Conservation (phyloP, 2,888 invertebrate species). For the Oconnorella tubifera region DNA sequence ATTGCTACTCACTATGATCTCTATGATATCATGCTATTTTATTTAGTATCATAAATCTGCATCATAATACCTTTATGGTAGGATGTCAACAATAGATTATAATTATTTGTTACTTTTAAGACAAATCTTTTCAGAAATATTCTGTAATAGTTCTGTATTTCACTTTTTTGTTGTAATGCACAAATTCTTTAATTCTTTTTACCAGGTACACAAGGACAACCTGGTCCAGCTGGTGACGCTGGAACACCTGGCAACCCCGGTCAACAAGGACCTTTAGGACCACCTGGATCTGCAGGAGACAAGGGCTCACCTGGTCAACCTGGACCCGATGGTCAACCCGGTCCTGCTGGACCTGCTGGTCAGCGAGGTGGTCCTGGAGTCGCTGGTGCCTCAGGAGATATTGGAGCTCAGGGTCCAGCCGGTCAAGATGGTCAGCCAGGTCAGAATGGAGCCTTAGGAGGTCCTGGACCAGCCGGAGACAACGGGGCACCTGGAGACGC, state of each 20-base stretch:
- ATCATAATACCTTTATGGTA: too few relatives aligned
- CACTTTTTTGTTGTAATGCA: too few relatives aligned
- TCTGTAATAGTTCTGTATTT: too few relatives aligned
- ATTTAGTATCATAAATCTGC: too few relatives aligned
- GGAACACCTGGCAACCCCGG: conserved; percentile 13
- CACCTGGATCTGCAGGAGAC: conserved; percentile 6
- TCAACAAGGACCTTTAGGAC: conserved; percentile 3
- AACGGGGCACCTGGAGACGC: too few relatives aligned
- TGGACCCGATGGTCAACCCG: conserved; percentile 30
- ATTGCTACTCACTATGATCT: too few relatives aligned
- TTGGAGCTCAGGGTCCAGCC: conserved; percentile 11
- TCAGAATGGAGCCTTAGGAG: conserved; percentile 11
- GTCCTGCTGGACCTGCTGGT: conserved; percentile 26
- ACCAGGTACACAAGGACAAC: background rate
- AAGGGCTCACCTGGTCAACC: conserved; percentile 17
- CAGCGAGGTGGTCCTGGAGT: conserved; percentile 16
- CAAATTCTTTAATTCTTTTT: too few relatives aligned
- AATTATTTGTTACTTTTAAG: too few relatives aligned
- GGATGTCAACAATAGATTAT: too few relatives aligned
- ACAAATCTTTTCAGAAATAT: too few relatives aligned
- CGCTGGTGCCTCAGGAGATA: background rate
- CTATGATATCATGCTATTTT: too few relatives aligned
- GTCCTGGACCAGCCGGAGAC: conserved; percentile 30
- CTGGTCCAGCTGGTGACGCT: conserved; percentile 12
- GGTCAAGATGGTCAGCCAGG: conserved; percentile 13